Evolutionary conservation across 1,140 invertebrate genomes (phyloP).

Genomic region (Globodera rostochiensis): DNA sequence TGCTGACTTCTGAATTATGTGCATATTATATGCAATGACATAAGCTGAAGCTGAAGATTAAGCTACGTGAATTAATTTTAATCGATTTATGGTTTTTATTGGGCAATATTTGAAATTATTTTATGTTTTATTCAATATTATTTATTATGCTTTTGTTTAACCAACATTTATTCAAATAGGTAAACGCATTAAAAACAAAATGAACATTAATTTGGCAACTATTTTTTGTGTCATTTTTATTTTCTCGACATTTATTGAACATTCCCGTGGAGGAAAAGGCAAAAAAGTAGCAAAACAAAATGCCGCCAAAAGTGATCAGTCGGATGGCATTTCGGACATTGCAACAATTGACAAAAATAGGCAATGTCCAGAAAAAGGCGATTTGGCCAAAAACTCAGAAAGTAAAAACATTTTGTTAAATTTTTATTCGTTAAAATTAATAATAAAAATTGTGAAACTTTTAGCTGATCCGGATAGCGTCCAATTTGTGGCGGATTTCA

Average conservation of each 20-base stretch:
- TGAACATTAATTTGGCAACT: neutral
- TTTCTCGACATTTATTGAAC: neutral
- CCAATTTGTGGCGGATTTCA: neutral
- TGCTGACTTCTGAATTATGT: no score
- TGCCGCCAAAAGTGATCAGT: neutral
- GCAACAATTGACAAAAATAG: neutral
- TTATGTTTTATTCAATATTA: no score
- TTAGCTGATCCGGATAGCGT: neutral
- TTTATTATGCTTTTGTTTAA: no score
- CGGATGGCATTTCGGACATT: neutral
- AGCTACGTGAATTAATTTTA: no score
- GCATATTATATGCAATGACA: no score
- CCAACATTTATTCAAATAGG: no score
- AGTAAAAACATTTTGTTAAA: neutral
- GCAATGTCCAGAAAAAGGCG: neutral
- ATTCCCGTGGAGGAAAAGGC: neutral
- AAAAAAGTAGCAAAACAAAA: neutral
- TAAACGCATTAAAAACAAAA: neutral
- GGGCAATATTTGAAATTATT: no score
- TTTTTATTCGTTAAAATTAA: neutral
- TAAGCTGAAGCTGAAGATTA: no score
- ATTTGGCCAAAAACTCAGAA: neutral
- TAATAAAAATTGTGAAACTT: no score
- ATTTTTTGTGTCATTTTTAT: neutral
- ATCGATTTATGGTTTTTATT: no score